These are phyloP conservation scores for Luperina testacea DNA, from an alignment of 2,888 invertebrate species.

Conservation along the genomic window DNA sequence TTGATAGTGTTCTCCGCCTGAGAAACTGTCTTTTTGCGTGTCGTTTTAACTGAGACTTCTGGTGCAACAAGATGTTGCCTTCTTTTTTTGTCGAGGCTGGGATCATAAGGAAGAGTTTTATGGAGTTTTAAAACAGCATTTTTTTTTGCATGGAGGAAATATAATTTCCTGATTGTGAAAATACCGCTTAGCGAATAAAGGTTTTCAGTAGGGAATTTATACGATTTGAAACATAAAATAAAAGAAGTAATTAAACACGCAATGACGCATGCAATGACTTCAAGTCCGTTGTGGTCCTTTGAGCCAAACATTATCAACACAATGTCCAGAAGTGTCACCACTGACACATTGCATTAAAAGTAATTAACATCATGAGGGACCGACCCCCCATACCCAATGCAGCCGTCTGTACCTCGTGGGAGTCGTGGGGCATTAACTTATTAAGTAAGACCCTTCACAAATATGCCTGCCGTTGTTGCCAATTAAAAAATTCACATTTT, in stretches of 20 bases:
- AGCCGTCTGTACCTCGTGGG: conserved; percentile 10
- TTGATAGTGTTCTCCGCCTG: too few relatives aligned
- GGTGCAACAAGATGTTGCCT: too few relatives aligned
- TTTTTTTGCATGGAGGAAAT: too few relatives aligned
- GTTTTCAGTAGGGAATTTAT: too few relatives aligned
- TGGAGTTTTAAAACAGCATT: too few relatives aligned
- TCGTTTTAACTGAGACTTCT: too few relatives aligned
- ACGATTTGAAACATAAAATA: background rate
- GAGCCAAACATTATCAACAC: background rate
- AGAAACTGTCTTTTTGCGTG: too few relatives aligned
- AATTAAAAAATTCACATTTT: conserved; percentile 3
- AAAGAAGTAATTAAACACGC: too few relatives aligned
- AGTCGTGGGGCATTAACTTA: conserved; percentile 30
- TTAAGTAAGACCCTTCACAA: conserved; percentile 26
- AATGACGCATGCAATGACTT: background rate
- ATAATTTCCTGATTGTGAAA: too few relatives aligned
- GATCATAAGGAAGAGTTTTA: too few relatives aligned
- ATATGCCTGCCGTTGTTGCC: conserved; percentile 11
- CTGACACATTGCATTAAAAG: conserved; percentile 33
- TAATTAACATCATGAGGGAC: conserved; percentile 42
- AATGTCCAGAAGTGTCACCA: background rate
- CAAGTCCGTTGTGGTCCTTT: background rate
- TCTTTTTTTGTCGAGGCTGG: too few relatives aligned
- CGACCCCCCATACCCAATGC: background rate
- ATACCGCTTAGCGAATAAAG: too few relatives aligned